These are phyloP conservation scores for Chascanopsetta lugubris DNA, from an alignment of 2,113 vertebrate genomes.

Conservation along the genomic window DNA sequence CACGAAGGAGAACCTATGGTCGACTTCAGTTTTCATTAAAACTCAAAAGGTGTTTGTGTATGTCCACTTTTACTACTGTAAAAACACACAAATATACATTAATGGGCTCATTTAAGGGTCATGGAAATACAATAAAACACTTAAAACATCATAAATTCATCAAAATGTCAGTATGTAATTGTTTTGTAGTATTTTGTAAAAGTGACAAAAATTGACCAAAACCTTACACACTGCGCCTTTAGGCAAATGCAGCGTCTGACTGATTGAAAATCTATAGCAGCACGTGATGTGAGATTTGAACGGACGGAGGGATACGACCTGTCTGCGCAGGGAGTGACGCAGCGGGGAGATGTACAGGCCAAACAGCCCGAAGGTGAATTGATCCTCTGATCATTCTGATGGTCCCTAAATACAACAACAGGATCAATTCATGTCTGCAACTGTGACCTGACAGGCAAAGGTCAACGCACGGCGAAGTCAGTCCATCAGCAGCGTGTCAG, in stretches of 20 bases:
- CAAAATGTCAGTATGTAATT: no score
- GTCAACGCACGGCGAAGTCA: constrained; percentile 1
- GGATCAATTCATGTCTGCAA: constrained; percentile 52
- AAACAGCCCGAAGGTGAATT: constrained; percentile 32
- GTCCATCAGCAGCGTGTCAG: constrained; percentile 1
- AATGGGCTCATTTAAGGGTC: no score
- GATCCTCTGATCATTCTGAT: constrained; percentile 41
- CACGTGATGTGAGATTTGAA: constrained; percentile 14
- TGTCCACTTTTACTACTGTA: no score
- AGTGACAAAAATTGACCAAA: no score
- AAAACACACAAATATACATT: no score
- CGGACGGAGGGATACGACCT: constrained; percentile 13
- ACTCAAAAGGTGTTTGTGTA: no score
- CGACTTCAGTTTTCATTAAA: no score
- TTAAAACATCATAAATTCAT: no score
- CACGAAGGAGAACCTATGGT: no score
- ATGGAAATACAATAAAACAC: no score
- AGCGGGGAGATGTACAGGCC: not conserved
- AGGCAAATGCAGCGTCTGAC: constrained; percentile 15
- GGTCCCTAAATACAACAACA: constrained; percentile 62
- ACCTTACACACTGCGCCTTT: no score
- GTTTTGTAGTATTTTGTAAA: no score
- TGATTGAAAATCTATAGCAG: not conserved
- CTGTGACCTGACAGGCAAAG: constrained; percentile 53
- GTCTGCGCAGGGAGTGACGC: constrained; percentile 24